Conservation (phyloP, 2,113 vertebrate genomes). For the Cyprinodon tularosa region DNA sequence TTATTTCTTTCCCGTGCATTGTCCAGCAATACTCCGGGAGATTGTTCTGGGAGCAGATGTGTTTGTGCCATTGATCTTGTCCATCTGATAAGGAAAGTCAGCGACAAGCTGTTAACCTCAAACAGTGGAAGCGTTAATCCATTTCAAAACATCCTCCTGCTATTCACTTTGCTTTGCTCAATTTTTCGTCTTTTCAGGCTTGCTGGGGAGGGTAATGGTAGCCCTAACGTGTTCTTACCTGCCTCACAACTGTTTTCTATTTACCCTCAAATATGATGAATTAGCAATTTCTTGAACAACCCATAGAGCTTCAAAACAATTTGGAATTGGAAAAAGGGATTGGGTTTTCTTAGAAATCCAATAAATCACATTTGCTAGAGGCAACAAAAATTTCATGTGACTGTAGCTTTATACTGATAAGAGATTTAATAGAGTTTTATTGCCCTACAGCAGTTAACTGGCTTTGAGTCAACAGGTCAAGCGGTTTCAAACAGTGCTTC, state of each 20-base stretch:
- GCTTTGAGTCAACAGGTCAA: conserved; percentile 47
- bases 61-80: conserved; percentile 76
- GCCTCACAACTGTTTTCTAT: conserved; percentile 20
- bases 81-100: conserved; percentile 74
- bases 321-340: conserved; percentile 12
- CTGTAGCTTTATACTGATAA: conserved; percentile 5
- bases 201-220: conserved; percentile 5
- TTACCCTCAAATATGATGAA: conserved; percentile 9
- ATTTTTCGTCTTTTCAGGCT: conserved; percentile 35
- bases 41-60: conserved; percentile 53
- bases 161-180: conserved; percentile 46
- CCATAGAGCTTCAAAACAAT: conserved; percentile 31
- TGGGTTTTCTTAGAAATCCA: not conserved
- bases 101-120: conserved; percentile 80
- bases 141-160: conserved; percentile 62
- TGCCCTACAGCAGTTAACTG: conserved; percentile 39
- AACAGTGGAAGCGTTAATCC: conserved; percentile 71
- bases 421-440: conserved; percentile 41
- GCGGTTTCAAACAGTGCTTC: conserved; percentile 47
- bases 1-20: conserved; percentile 54
- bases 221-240: not conserved
- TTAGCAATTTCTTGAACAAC: conserved; percentile 15
- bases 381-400: conserved; percentile 28
- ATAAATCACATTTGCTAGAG: conserved; percentile 34
- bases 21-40: conserved; percentile 47